phyloP scores from a whole-genome alignment of 1,140 invertebrate genomes.

The Dufourea novaeangliae region DNA sequence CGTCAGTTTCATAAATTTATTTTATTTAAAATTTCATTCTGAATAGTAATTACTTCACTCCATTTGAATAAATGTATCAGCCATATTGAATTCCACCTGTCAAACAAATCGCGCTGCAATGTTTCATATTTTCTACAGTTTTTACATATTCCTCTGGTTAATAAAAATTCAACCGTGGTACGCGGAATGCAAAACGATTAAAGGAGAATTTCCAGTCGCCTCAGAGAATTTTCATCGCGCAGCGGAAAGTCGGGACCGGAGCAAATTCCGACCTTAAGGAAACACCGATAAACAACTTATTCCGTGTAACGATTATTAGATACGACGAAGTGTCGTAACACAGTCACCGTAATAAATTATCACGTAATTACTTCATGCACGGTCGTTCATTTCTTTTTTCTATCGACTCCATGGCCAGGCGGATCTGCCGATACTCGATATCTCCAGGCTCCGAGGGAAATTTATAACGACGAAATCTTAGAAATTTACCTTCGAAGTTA shows the following conservation, averaged over 20 bases:
- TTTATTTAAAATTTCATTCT: too few relatives aligned
- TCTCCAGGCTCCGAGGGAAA: background rate
- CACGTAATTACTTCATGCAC: conserved; percentile 20
- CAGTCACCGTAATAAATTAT: conserved; percentile 19
- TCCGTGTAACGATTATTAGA: conserved; percentile 14
- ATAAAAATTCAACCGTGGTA: too few relatives aligned
- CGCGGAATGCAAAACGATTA: too few relatives aligned
- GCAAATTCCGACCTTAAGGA: background rate
- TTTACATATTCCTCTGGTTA: too few relatives aligned
- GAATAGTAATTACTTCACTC: too few relatives aligned
- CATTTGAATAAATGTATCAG: too few relatives aligned
- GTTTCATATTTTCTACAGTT: too few relatives aligned
- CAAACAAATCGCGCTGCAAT: too few relatives aligned
- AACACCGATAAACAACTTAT: background rate
- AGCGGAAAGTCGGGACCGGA: too few relatives aligned
- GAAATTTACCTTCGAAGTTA: conserved; percentile 3
- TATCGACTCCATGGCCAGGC: background rate
- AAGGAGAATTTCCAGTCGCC: too few relatives aligned
- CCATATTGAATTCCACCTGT: too few relatives aligned
- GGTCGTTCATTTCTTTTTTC: background rate
- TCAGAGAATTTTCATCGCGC: too few relatives aligned
- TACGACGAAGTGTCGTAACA: conserved; percentile 4
- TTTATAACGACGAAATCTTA: conserved; percentile 7
- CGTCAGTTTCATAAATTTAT: background rate
- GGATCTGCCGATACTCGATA: conserved; percentile 21